Conservation (phyloP, 2,888 invertebrate species). For the Yponomeuta evonymella region DNA sequence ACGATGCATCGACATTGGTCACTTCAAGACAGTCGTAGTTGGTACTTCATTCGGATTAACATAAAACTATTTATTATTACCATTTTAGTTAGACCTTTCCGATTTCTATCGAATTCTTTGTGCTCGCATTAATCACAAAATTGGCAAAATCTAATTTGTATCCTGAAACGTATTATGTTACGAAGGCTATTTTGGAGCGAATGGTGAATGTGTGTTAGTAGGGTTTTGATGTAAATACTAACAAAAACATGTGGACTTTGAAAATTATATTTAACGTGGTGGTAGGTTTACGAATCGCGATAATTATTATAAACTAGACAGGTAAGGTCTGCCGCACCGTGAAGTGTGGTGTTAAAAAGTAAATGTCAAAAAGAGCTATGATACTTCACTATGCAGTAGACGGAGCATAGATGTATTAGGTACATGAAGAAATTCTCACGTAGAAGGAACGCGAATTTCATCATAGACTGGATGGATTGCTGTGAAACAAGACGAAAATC, state of each 20-base stretch:
- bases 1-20: not conserved
- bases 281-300: conserved; percentile 31
- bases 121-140: not conserved
- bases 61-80: not conserved
- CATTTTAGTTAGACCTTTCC: not conserved
- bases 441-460: conserved; percentile 1
- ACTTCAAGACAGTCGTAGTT: not conserved
- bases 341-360: not conserved
- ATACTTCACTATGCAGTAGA: not conserved
- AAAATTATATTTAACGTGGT: conserved; percentile 23
- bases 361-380: not conserved
- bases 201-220: conserved; percentile 13
- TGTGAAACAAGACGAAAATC: conserved; percentile 10
- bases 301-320: conserved; percentile 11
- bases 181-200: not conserved
- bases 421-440: not conserved
- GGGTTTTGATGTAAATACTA: conserved; percentile 2
- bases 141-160: not conserved
- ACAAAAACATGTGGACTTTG: conserved; percentile 18
- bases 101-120: not conserved
- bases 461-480: conserved; percentile 14
- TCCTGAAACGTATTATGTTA: not conserved
- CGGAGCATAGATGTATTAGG: not conserved
- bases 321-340: not conserved
- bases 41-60: not conserved